Conservation (phyloP, 2,888 invertebrate species). For the Drosophila neonasuta region DNA sequence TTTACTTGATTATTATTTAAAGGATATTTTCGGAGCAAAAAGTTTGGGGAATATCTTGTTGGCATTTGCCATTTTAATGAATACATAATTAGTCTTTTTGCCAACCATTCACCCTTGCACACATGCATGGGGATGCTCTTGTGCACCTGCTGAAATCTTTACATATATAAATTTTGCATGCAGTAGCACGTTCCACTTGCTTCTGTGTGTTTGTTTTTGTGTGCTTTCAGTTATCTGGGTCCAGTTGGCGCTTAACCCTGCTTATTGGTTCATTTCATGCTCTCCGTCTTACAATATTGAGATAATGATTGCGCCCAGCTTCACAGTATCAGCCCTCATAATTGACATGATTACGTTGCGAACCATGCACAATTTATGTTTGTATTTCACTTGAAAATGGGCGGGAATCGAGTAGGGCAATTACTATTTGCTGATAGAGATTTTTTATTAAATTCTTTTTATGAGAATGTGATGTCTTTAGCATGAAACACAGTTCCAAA, state of each 20-base stretch:
- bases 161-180: slow-evolving; percentile 61
- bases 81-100: slow-evolving; percentile 78
- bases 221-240: slow-evolving; percentile 34
- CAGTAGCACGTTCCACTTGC: slow-evolving; percentile 57
- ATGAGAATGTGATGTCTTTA: slow-evolving; percentile 60
- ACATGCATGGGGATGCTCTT: slow-evolving; percentile 17
- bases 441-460: slow-evolving; percentile 76
- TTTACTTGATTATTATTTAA: slow-evolving; percentile 13
- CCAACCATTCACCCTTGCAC: slow-evolving; percentile 47
- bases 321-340: slow-evolving; percentile 44
- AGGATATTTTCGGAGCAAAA: slow-evolving; percentile 13
- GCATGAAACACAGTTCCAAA: slow-evolving; percentile 44
- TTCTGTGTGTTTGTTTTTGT: slow-evolving; percentile 12
- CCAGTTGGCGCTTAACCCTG: slow-evolving; percentile 40
- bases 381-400: slow-evolving; percentile 53
- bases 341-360: slow-evolving; percentile 67
- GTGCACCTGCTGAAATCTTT: slow-evolving; percentile 66
- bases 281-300: slow-evolving; percentile 64
- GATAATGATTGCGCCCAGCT: slow-evolving; percentile 62
- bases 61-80: slow-evolving; percentile 75
- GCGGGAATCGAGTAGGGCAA: slow-evolving; percentile 19
- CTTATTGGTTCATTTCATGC: slow-evolving; percentile 65
- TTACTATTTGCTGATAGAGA: slow-evolving; percentile 71
- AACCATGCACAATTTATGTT: slow-evolving; percentile 49
- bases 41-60: slow-evolving; percentile 33